Percentiles rank a stretch among this genome's conserved stretches.
These are phyloP conservation scores for Dipodomys ordii DNA, from an alignment of 2,113 vertebrate species.

Conservation along the genomic window DNA sequence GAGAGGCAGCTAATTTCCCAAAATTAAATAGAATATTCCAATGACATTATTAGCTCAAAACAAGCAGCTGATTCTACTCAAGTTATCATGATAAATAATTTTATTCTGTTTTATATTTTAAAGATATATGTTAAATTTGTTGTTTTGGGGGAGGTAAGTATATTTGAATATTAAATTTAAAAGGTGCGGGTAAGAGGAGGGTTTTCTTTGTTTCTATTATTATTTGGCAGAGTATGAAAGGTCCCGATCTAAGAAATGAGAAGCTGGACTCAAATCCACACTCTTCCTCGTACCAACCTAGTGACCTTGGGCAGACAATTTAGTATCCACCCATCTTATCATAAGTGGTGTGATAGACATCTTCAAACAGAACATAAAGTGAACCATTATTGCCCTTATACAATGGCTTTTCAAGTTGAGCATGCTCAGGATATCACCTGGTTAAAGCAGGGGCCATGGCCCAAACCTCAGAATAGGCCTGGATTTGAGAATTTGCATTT, in stretches of 20 bases:
- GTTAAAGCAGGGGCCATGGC: not conserved
- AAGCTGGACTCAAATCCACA: not conserved
- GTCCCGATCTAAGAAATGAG: not conserved
- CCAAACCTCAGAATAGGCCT: not conserved
- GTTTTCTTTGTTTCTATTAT: conserved; percentile 39
- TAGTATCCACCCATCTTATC: not conserved
- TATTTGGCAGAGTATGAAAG: conserved; percentile 18
- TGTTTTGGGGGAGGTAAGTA: conserved; percentile 48
- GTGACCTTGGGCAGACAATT: not conserved
- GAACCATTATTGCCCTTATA: not conserved
- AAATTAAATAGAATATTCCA: conserved; percentile 60
- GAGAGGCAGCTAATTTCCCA: conserved; percentile 21
- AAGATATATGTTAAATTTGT: conserved; percentile 24
- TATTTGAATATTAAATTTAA: conserved; percentile 43
- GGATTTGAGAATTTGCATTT: not conserved
- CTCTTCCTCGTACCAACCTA: not conserved
- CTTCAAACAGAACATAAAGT: not conserved
- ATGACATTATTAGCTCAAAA: conserved; percentile 48
- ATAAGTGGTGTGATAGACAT: not conserved
- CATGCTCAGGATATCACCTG: not conserved
- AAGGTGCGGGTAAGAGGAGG: not conserved
- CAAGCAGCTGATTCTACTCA: conserved; percentile 24
- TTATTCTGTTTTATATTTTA: conserved; percentile 54
- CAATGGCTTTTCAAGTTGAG: not conserved
- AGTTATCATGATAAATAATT: conserved; percentile 66